Evolutionary conservation across 2,113 vertebrate species (phyloP).

Genomic region (Callionymus lyra): DNA sequence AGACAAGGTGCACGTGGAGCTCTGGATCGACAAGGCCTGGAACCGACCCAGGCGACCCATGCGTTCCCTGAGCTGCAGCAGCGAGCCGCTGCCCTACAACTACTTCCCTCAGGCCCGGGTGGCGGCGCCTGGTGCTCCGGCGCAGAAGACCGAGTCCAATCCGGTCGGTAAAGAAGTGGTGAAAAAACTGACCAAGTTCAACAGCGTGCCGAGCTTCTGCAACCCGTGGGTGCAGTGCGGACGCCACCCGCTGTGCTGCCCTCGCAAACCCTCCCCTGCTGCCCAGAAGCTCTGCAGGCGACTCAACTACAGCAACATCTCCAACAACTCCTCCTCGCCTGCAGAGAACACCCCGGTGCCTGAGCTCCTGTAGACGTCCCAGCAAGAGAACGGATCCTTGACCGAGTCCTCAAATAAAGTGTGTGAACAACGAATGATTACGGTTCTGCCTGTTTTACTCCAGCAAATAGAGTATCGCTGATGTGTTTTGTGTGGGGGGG

Average conservation of each 20-base stretch:
- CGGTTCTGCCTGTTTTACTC: too few species aligned
- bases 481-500: too few species aligned
- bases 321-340: conserved; percentile 12
- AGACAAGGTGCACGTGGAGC: conserved; percentile 58
- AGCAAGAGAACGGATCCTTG: neutral
- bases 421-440: too few species aligned
- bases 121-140: conserved; percentile 39
- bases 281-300: conserved; percentile 44
- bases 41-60: conserved; percentile 69
- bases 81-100: conserved; percentile 59
- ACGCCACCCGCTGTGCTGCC: conserved; percentile 77
- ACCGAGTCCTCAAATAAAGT: too few species aligned
- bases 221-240: conserved; percentile 78
- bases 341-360: conserved; percentile 16
- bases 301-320: conserved; percentile 34
- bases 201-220: conserved; percentile 83
- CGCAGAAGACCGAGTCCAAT: conserved; percentile 68
- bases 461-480: neutral
- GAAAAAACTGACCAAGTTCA: conserved; percentile 85
- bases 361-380: conserved; percentile 6
- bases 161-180: conserved; percentile 70
- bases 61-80: conserved; percentile 84
- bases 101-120: conserved; percentile 18
- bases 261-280: conserved; percentile 65
- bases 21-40: conserved; percentile 70